These are phyloP conservation scores for Acipenser ruthenus DNA, from an alignment of 2,797 vertebrate genomes.

Conservation along the genomic window DNA sequence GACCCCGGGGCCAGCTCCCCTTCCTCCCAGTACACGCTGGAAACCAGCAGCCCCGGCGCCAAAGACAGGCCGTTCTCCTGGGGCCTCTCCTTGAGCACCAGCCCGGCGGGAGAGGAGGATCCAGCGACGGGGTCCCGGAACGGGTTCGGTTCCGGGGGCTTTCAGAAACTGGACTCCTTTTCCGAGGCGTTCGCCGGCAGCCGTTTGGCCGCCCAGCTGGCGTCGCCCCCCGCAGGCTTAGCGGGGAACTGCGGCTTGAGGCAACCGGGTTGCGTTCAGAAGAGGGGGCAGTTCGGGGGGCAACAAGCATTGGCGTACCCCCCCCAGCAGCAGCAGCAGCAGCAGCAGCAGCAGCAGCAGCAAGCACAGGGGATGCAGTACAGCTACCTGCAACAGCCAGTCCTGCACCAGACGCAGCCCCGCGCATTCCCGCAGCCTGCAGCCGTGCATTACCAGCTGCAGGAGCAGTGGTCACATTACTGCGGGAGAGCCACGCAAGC, in stretches of 20 bases:
- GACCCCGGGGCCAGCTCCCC: no score
- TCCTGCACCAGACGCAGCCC: not conserved
- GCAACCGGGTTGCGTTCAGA: not conserved
- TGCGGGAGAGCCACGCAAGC: no score
- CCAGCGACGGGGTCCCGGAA: constrained; percentile 8
- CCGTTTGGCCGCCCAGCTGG: constrained; percentile 31
- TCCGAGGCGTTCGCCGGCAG: constrained; percentile 57
- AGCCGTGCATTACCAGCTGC: not conserved
- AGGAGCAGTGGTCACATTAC: no score
- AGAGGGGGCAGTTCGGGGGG: constrained; percentile 14
- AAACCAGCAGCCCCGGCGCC: no score
- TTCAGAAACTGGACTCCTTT: constrained; percentile 66
- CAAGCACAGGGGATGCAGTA: constrained; percentile 1
- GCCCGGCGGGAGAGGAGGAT: no score
- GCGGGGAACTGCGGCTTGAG: constrained; percentile 13
- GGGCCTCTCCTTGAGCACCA: no score
- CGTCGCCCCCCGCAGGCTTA: constrained; percentile 23
- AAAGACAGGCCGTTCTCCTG: no score
- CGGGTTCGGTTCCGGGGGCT: not conserved
- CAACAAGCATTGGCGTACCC: constrained; percentile 10
- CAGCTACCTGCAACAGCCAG: not conserved
- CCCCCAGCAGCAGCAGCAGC: constrained; percentile 9
- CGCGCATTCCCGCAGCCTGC: not conserved
- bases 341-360: constrained; percentile 4
- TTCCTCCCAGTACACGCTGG: no score